Base-by-base conservation (phyloP, 2,797 vertebrate species). In the Anguilla obscura region DNA sequence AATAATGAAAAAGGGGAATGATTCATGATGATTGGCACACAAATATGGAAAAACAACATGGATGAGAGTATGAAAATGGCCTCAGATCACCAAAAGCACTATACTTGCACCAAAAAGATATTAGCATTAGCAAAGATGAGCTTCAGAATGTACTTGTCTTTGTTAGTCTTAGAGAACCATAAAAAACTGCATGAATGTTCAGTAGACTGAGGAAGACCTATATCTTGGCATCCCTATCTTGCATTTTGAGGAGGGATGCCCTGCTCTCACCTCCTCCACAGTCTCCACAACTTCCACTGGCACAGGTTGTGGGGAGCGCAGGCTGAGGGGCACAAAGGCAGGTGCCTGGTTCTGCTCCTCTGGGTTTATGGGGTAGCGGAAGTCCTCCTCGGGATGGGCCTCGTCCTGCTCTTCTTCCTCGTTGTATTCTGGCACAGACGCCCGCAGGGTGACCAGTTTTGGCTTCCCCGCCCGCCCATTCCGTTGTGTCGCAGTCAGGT, bases 251-350 rank as follows among this genome's bases (percentile, higher is more conserved):
- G 84, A 45, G 6, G 76, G 54, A 76, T 69, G 69, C 7, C 0
- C 0, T 27, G 85, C 76, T 54, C 74, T 69, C 87, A 99, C 98
- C 98, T 99, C 98, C 92, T 98, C 97, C 96, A 98, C 94, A 0
- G 96, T 97, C 94, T 98, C 98, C 85, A 98, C 96, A 89, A 98
- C 96, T 88, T 97, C 96, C 89, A 95, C 66, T 86, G 95, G 90
- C 89, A 96, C 60, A 45, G 95, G 93, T 33, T 91, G 94, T 36
- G 96, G 95, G 82, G 97, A 96, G 85, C 97, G 96, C 88, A 99
- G 96, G 89, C 96, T 95, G 88, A 95, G 88, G 8, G 98, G 97
- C 85, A 99, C 96, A 92, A 98, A 99, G 0, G 93, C 97, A 33
- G 96, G 95, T 40, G 96, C 96, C 91, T 95, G 94, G 92, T 96